Base-by-base conservation (phyloP, 2,797 vertebrate species). In the Perodicticus potto region DNA sequence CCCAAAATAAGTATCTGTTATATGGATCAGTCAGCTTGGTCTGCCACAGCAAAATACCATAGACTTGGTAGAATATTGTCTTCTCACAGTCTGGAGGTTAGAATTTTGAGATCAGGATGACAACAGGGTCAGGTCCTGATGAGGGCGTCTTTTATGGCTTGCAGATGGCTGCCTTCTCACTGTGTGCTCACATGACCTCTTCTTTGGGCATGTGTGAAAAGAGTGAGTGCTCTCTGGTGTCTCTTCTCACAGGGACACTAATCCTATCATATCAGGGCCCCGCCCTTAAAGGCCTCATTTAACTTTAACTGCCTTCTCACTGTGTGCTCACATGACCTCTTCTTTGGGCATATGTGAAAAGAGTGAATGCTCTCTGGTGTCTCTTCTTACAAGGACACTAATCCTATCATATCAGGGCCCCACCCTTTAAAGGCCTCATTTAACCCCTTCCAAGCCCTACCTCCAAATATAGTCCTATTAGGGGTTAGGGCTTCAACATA, bases 181-280 rank as follows among this genome's bases (percentile, higher is more conserved):
- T 61, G 12, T 82, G 53, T 11, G 13, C 22, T 87, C 73, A 69
- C 12, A 22, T 0, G 23, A 37, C 29, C 27, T 65, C 74, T 78
- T 27, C 74, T 78, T 27, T 84, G 49, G 69, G n/a, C 19, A 70
- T 20, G 13, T 7, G 23, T 19, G 5, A 32, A 73, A 20, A 8
- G 45, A 74, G 29, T 57, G 16, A 59, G 19, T 55, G 32, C n/a
- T 61, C 87, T 80, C 43, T 2, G 13, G 11, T 74, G 43, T 83
- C 43, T 95, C 65, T 83, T 93, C 78, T 84, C 63, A 14, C 22
- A 86, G 95, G 43, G 25, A 72, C 19, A 72, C 25, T 80, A 78
- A 77, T 89, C 32, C 34, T 76, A 74, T 53, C 61, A 40, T 69
- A 85, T 76, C 27, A 40, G n/a, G 7, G 14, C 34, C 61, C 53